Evolutionary conservation across 2,797 vertebrate genomes (phyloP).

Genomic region (Iguana delicatissima): DNA sequence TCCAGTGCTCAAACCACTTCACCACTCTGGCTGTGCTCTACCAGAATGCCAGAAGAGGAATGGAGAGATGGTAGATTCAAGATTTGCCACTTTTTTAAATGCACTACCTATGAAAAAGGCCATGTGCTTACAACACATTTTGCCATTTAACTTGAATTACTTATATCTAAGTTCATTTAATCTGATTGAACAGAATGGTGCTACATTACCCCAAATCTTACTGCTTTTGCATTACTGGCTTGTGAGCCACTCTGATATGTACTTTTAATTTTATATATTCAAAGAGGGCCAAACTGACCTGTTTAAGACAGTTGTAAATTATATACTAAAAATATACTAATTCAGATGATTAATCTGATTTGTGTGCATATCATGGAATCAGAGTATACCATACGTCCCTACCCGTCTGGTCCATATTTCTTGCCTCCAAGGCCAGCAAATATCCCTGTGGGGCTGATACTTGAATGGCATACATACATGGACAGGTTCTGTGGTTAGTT

Average conservation of each 20-base stretch:
- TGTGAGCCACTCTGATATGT: background rate
- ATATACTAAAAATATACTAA: rapidly evolving
- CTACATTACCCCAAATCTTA: background rate
- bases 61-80: background rate
- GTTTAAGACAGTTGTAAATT: background rate
- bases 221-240: background rate
- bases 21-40: background rate
- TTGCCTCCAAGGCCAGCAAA: rapidly evolving
- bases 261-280: background rate
- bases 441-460: background rate
- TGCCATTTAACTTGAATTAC: background rate
- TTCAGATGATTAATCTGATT: background rate
- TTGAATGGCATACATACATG: background rate
- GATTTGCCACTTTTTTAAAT: rapidly evolving
- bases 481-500: slow-evolving; percentile 7
- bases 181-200: background rate
- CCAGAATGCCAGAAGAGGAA: background rate
- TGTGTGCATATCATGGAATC: background rate
- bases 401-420: background rate
- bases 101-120: background rate
- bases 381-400: background rate
- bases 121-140: background rate
- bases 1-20: too few relatives aligned
- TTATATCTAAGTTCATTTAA: background rate
- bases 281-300: rapidly evolving